Base-by-base conservation (phyloP, 2,797 vertebrate genomes). In the Parauchenoglanis punctatus region DNA sequence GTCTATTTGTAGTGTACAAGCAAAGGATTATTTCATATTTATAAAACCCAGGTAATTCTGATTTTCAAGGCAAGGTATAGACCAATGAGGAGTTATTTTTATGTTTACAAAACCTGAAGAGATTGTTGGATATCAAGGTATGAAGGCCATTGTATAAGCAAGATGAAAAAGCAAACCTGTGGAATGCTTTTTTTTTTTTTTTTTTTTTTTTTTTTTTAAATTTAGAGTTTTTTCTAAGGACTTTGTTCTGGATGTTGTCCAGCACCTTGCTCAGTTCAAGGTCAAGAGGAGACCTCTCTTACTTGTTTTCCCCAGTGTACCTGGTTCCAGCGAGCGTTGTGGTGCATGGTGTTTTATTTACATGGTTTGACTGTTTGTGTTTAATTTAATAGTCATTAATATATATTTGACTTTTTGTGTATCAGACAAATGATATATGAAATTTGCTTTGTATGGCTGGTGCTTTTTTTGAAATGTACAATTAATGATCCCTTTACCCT, bases 361-460 rank as follows among this genome's bases (percentile, higher is more conserved):
- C 95, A 94, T 94, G 94, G 93, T 95, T 95, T 90, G 88, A 89
- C 89, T 95, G 94, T 96, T 94, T 91, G 91, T 92, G 91, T 94
- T 96, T 96, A 95, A 96, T 96, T 96, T 96, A 96, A 96, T 96
- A 95, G 93, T 96, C 94, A 94, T 96, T 96, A 96, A 96, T 96
- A 96, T 96, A 96, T 96, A 96, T 96, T 96, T 96, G 94, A 95
- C 93, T 93, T 95, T 92, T 91, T 94, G 94, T 95, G 93, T 95
- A 94, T 94, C 92, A 93, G 94, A 95, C 90, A 91, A 93, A 93
- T 90, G 94, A 94, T 95, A 91, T 93, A 94, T 95, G 93, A 91
- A 89, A 88, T 89, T 92, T 94, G 93, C 94, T 96, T 95, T 95
- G 94, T 95, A 95, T 94, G 95, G 94, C 96, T 94, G 95, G 96